Evolutionary conservation across 2,888 invertebrate species (phyloP), one percentile per base, ranked within the genome.

Genomic region (Habrosyne pyritoides): DNA sequence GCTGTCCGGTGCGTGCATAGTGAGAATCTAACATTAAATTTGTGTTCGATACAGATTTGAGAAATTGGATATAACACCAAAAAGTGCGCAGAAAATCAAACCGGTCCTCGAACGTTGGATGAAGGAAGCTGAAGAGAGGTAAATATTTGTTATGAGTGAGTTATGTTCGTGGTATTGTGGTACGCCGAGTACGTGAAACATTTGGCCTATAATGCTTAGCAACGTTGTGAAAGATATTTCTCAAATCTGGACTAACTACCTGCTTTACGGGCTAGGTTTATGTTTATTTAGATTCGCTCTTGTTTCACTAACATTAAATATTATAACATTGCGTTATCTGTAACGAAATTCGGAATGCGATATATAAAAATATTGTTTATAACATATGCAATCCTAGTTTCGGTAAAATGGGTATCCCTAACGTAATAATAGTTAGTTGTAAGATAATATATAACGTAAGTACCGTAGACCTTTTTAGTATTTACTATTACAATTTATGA

Each of bases 11-110:
- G 79, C 87, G 86, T 81, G 86, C 84, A 78, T 82, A 84, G 83
- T 79, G 76, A 80, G 74, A 83, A 75, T 91, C 90, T 92, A 91
- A 89, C 89, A 88, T 85, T 81, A 84, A 79, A 90, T 91, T 91
- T 84, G 87, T 93, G 89, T 93, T 93, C 88, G 87, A 93, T 93
- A 85, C 93, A 98, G 98, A 96, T 99, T 99, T 95, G 99, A 99
- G 94, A 99, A 99, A 94, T 94, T 99, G 93, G 99, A 99, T 94
- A 99, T 99, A 83, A 99, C 99, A 83, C 99, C 99, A 86, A 99
- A 99, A 94, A 99, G 99, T 94, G 99, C 99, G 81, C 98, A 98
- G 94, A 99, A 99, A 95, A 99, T 99, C 87, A 99, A 99, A 93
- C 99, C 99, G 73, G 99, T 99, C 77, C 95, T 99, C 85, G 99